A percentile compares a stretch with the other conserved stretches of the same genome.
phyloP scores from a whole-genome alignment of 2,888 invertebrate species.

The Monochamus alternatus region DNA sequence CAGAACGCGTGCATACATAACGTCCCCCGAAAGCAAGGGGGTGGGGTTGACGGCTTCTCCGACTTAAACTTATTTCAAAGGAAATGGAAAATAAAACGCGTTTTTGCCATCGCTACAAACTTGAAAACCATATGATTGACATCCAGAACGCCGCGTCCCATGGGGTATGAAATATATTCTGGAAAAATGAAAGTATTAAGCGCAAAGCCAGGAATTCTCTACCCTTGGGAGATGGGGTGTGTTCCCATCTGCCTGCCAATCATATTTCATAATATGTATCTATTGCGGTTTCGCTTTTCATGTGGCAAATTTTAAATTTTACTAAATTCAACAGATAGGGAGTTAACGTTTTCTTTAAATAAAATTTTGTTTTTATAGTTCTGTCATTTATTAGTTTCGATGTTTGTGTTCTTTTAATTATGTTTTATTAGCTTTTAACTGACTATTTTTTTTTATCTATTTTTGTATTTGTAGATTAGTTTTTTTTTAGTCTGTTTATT shows the following conservation, averaged over 20 bases:
- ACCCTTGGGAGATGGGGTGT: slow-evolving; percentile 27
- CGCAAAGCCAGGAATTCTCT: slow-evolving; percentile 25
- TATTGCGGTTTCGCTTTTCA: slow-evolving; percentile 30
- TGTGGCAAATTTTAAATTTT: slow-evolving; percentile 1
- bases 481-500: too few species aligned
- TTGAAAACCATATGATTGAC: slow-evolving; percentile 39
- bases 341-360: background rate
- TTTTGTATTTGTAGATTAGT: too few species aligned
- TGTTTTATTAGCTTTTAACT: too few species aligned
- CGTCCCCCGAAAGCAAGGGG: background rate
- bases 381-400: too few species aligned
- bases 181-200: slow-evolving; percentile 39
- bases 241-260: slow-evolving; percentile 34
- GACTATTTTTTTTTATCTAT: too few species aligned
- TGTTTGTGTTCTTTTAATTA: too few species aligned
- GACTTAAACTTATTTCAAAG: slow-evolving; percentile 29
- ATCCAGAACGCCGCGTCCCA: slow-evolving; percentile 31
- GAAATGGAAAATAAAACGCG: slow-evolving; percentile 28
- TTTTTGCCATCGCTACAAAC: slow-evolving; percentile 21
- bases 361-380: too few species aligned
- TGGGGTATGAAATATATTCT: slow-evolving; percentile 34
- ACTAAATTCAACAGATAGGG: background rate
- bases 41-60: slow-evolving; percentile 2
- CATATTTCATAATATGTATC: slow-evolving; percentile 35
- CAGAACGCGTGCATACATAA: background rate